Base-by-base conservation (phyloP, 2,113 vertebrate species). In the Cynoglossus semilaevis region DNA sequence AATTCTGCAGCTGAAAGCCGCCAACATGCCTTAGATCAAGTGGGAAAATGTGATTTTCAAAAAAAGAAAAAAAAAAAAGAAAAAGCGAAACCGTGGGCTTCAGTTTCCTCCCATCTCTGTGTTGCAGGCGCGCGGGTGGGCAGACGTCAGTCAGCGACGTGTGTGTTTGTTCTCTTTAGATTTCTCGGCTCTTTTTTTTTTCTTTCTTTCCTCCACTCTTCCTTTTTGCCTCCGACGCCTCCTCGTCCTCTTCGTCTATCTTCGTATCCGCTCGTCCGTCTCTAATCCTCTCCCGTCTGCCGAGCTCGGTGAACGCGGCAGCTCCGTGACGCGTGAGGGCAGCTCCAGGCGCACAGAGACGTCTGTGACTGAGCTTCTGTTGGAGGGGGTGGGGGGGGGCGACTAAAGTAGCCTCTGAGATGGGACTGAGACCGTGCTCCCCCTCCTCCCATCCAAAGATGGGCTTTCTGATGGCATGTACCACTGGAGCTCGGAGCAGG, bases 391-490 rank as follows among this genome's bases (percentile, higher is more conserved):
- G 74, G 70, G 83, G 77, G 81, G n/a, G n/a, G n/a, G n/a, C n/a
- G n/a, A 84, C 83, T 79, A 85, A 88, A 90, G 85, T 88, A 87
- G 87, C 87, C 84, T 91, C 90, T 84, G 87, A 75, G 81, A 84
- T 85, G 84, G 79, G 88, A 87, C 80, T 80, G 85, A 88, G 87
- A 88, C 82, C 91, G 84, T 91, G n/a, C 88, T 89, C 88, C 81
- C 77, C 82, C 76, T 85, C 88, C 91, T 85, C 80, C 88, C 84
- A 77, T 77, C 5, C 43, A 76, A 87, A 86, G 88, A 90, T 67
- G 82, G 90, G 79, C 87, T 92, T 77, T 90, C 89, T 85, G 74
- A 91, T 85, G 93, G 94, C 92, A 91, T 85, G 91, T 93, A 93
- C 94, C 94, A 92, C 92, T 90, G 82, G 82, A 77, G 85, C 87